phyloP scores from a whole-genome alignment of 2,113 vertebrate genomes.

The Channa argus region DNA sequence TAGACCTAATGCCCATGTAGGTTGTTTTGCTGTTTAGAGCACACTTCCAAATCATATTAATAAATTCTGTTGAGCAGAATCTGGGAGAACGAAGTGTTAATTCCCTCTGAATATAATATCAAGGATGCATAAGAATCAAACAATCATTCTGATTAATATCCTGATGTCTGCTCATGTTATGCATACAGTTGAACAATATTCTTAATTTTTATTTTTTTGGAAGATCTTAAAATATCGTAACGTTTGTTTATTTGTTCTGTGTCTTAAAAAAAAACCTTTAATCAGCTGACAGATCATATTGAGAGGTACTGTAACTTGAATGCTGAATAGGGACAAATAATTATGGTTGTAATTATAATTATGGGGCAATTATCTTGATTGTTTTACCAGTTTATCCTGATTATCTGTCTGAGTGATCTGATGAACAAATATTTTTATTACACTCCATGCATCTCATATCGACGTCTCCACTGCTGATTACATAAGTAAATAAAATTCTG shows the following conservation, averaged over 20 bases:
- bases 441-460: slow-evolving; percentile 28
- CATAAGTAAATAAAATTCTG: not conserved
- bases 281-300: slow-evolving; percentile 29
- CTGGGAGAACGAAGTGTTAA: not conserved
- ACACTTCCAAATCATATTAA: not conserved
- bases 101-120: not conserved
- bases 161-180: not conserved
- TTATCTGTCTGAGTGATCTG: slow-evolving; percentile 47
- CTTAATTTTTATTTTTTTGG: not conserved
- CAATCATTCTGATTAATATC: slow-evolving; percentile 32
- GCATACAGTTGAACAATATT: not conserved
- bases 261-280: slow-evolving; percentile 12
- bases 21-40: slow-evolving; percentile 3
- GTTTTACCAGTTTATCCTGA: slow-evolving; percentile 51
- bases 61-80: not conserved
- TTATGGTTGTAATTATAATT: slow-evolving; percentile 61
- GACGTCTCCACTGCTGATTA: slow-evolving; percentile 25
- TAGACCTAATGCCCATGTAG: slow-evolving; percentile 16
- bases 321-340: slow-evolving; percentile 37
- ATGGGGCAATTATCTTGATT: slow-evolving; percentile 56
- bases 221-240: slow-evolving; percentile 11
- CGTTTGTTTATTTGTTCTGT: not conserved
- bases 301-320: slow-evolving; percentile 17
- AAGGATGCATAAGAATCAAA: not conserved
- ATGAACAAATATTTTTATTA: slow-evolving; percentile 56